phyloP scores from a whole-genome alignment of 2,888 invertebrate species.

The Drosophila ezoana region DNA sequence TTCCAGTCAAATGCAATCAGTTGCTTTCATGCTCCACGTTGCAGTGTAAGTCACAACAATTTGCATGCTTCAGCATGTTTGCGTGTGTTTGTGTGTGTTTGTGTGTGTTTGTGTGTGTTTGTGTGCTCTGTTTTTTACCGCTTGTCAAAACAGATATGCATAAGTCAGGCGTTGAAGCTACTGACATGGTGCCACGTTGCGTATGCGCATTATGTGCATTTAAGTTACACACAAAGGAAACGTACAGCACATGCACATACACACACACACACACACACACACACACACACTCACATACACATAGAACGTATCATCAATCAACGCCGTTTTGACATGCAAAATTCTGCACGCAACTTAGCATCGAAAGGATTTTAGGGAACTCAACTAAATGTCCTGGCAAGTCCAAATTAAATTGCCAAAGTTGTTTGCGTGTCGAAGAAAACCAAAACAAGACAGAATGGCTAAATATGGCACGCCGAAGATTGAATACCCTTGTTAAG shows the following conservation, averaged over 20 bases:
- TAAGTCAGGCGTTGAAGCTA: slow-evolving; percentile 19
- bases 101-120: background rate
- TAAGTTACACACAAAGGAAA: slow-evolving; percentile 11
- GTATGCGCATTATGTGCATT: slow-evolving; percentile 75
- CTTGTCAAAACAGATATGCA: slow-evolving; percentile 39
- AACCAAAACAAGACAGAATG: slow-evolving; percentile 1
- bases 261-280: slow-evolving; percentile 4
- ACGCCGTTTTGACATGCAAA: slow-evolving; percentile 64
- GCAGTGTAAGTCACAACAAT: slow-evolving; percentile 10
- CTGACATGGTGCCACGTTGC: slow-evolving; percentile 54
- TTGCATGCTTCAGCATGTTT: background rate
- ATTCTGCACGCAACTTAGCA: slow-evolving; percentile 56
- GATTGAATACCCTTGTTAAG: no score
- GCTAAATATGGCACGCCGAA: background rate
- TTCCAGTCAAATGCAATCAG: slow-evolving; percentile 1
- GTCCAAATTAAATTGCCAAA: slow-evolving; percentile 44
- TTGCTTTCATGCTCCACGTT: slow-evolving; percentile 31
- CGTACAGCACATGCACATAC: no score
- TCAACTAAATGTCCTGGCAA: slow-evolving; percentile 17
- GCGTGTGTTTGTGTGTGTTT: background rate
- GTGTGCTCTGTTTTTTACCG: slow-evolving; percentile 27
- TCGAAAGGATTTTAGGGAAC: slow-evolving; percentile 34
- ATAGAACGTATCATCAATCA: slow-evolving; percentile 60
- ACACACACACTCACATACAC: background rate
- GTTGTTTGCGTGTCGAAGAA: slow-evolving; percentile 50